Evolutionary conservation across 2,888 invertebrate species (phyloP).

Genomic region (Leucophenga montana): DNA sequence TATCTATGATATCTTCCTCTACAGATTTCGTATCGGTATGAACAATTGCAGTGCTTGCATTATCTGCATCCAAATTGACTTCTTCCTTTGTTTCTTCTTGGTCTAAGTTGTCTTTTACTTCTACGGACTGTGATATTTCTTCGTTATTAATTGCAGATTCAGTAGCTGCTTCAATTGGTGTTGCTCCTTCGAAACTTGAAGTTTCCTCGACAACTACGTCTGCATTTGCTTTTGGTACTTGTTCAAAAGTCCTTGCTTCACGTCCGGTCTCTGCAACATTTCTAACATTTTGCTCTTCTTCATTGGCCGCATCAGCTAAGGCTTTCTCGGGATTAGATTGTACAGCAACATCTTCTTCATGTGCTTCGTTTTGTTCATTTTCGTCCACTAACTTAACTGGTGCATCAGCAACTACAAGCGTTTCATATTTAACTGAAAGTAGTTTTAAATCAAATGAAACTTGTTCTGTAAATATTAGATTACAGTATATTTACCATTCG

Average conservation of each 20-base stretch:
- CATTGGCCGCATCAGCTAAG: no score
- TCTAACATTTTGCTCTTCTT: no score
- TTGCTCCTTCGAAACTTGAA: neutral
- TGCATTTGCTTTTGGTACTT: no score
- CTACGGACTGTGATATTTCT: no score
- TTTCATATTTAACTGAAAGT: no score
- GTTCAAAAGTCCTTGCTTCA: no score
- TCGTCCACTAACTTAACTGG: neutral
- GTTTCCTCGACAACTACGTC: no score
- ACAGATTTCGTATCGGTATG: neutral
- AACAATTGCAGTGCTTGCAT: neutral
- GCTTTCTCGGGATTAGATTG: no score
- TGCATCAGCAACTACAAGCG: neutral
- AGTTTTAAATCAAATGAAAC: no score
- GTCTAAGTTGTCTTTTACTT: neutral
- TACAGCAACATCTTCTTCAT: neutral
- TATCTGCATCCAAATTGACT: constrained; percentile 10
- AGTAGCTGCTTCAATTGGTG: neutral
- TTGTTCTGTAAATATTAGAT: neutral
- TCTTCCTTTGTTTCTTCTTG: neutral
- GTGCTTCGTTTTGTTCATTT: neutral
- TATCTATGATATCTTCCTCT: no score
- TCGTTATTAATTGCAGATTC: no score
- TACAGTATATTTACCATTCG: neutral
- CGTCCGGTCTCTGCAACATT: no score